Evolutionary conservation across 1,140 invertebrate species (phyloP), one percentile per base, ranked within the genome.

Genomic region (Euborellia annulipes): DNA sequence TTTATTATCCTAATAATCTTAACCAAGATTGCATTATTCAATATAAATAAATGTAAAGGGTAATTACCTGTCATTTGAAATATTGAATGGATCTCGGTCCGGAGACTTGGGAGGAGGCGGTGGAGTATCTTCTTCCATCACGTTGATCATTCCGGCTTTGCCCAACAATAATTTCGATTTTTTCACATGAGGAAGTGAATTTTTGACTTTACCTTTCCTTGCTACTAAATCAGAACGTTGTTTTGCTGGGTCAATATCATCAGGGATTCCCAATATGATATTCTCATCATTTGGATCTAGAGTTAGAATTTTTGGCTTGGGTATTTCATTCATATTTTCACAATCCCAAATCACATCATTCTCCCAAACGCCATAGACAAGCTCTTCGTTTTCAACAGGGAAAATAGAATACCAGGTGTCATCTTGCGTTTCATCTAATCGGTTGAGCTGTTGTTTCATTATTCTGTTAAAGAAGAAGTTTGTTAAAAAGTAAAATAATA

Each of bases 331-430:
- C 67, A 76, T 69, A 40, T 64, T 61, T 51, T 75, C 62, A 19
- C 65, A 58, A 61, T 78, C 72, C 71, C 73, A 76, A 40, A 78
- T 78, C 17, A 78, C 66, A 39, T 76, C 66, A 52, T 76, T 66
- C 52, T 78, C 75, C 75, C 75, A 78, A 17, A 59, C 53, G 6
- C 64, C 65, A 57, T 73, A 69, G 3, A 75, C 64, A 3, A 78
- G 51, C 27, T 73, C 72, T 37, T 72, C 66, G 57, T 76, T 76
- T 54, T 77, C 75, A 39, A 75, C 71, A 14, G 74, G 73, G 50
- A 78, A 76, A 39, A 78, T 76, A 20, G 71, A 75, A 52, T 69
- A 72, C 89, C 90, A 96, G 0, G 85, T 91, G 46, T 91, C 85
- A 57, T 92, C 87, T 41, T 66, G 62, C 44, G 69, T 65, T 36